A percentile compares a stretch with the other conserved stretches of the same genome.
These are phyloP conservation scores for Mythimna impura DNA, from an alignment of 2,888 invertebrate genomes.

Conservation along the genomic window DNA sequence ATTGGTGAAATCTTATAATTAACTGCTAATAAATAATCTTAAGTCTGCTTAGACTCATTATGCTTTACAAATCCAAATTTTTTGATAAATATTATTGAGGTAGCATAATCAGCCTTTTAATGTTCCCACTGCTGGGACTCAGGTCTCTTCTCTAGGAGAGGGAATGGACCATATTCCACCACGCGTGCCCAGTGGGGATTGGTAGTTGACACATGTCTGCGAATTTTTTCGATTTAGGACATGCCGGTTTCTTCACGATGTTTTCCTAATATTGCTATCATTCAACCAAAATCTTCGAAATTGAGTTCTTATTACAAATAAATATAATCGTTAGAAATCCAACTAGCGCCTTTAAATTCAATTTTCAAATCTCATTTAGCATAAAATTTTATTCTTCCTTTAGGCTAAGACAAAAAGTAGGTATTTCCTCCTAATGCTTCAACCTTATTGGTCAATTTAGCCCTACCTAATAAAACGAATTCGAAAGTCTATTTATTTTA, in stretches of 20 bases:
- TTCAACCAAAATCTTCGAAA: background rate
- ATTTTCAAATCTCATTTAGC: background rate
- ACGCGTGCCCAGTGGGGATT: too few relatives aligned
- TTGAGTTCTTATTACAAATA: background rate
- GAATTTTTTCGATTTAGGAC: too few relatives aligned
- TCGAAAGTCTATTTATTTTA: constrained; percentile 53
- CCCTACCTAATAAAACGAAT: constrained; percentile 50
- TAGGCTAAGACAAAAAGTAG: background rate
- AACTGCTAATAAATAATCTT: too few relatives aligned
- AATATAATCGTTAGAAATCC: background rate
- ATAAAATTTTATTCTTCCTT: background rate
- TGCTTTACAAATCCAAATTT: background rate
- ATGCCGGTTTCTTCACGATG: too few relatives aligned
- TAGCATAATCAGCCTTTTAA: too few relatives aligned
- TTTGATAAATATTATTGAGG: too few relatives aligned
- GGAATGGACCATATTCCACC: too few relatives aligned
- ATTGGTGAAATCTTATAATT: background rate
- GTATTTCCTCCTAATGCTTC: constrained; percentile 1
- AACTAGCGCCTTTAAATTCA: background rate
- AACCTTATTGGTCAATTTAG: constrained; percentile 40
- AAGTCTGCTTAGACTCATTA: background rate
- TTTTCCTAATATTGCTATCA: background rate
- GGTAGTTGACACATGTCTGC: too few relatives aligned
- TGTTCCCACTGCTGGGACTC: too few relatives aligned
- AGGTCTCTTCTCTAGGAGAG: too few relatives aligned